Base-by-base conservation (phyloP, 1,140 invertebrate species). In the Parasteatoda tepidariorum region DNA sequence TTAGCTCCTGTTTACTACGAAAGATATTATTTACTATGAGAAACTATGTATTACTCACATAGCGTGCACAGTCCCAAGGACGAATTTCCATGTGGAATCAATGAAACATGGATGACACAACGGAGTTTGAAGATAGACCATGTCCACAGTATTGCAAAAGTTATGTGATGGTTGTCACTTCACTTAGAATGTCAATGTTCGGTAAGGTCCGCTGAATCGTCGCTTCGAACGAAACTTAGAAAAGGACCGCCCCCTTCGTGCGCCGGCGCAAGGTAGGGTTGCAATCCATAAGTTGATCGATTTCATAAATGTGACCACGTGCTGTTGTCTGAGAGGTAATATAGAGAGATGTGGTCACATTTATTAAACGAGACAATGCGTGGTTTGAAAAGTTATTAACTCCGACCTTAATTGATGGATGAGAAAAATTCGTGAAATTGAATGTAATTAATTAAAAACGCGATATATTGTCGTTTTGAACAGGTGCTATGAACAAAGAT, bases 131-230 rank as follows among this genome's bases (percentile, higher is more conserved):
- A 48, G 38, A 48, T 18, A 48, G 38, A 9, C 18, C 38, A 4
- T 48, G 18, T 48, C 38, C 38, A 48, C 38, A 48, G 38, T 48
- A n/a, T n/a, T 48, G 38, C 18, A 48, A 18, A 48, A 48, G 18
- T 13, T 18, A 48, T 48, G 38, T 48, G 38, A 48, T 48, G 9
- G 1, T 18, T 48, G 38, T 48, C 38, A 48, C 38, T 48, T 13
- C 38, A 18, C 18, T 48, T 48, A 48, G 70, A 74, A 76, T 62
- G 73, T 76, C 73, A 76, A 76, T 38, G 73, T 64, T 76, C 73
- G 59, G 59, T 15, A 13, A 22, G 73, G 28, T 74, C 70, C 54
- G 30, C 15, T 59, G 54, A 73, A n/a, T n/a, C n/a, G n/a, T n/a
- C n/a, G n/a, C n/a, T n/a, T 73, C 54, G 54, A 13, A 34, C 13